A percentile compares a stretch with the other conserved stretches of the same genome.
Evolutionary conservation across 2,888 invertebrate genomes (phyloP).

Genomic region (Eilema caniola): DNA sequence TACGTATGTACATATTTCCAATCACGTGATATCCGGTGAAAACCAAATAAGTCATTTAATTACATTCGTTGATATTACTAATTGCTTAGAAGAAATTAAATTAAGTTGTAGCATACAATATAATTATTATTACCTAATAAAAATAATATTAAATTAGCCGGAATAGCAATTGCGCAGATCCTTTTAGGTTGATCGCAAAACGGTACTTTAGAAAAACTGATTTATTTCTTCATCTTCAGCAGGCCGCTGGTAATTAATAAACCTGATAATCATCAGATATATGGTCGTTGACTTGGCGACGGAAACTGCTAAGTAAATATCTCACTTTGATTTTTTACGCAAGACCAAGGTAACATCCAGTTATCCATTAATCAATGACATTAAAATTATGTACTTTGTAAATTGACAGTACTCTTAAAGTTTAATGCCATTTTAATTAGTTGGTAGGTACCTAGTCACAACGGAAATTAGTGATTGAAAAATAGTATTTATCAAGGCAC

Average conservation of each 20-base stretch:
- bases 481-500: neutral
- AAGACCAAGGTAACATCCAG: slow-evolving; percentile 1
- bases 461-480: neutral
- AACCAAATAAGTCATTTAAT: neutral
- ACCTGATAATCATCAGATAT: slow-evolving; percentile 5
- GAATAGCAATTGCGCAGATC: neutral
- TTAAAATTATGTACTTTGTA: slow-evolving; percentile 1
- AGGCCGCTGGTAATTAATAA: neutral
- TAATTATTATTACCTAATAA: neutral
- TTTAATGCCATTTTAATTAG: slow-evolving; percentile 9
- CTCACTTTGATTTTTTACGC: neutral
- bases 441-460: neutral
- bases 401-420: slow-evolving; percentile 12
- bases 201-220: neutral
- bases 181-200: neutral
- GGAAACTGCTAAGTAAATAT: slow-evolving; percentile 4
- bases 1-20: neutral
- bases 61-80: neutral
- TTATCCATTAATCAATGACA: neutral
- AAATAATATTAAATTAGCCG: neutral
- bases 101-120: neutral
- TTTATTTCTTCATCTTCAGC: slow-evolving; percentile 1
- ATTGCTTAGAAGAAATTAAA: neutral
- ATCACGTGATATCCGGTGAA: neutral
- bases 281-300: neutral